phyloP scores from a whole-genome alignment of 2,113 vertebrate species.

The Dicrurus megarhynchus region DNA sequence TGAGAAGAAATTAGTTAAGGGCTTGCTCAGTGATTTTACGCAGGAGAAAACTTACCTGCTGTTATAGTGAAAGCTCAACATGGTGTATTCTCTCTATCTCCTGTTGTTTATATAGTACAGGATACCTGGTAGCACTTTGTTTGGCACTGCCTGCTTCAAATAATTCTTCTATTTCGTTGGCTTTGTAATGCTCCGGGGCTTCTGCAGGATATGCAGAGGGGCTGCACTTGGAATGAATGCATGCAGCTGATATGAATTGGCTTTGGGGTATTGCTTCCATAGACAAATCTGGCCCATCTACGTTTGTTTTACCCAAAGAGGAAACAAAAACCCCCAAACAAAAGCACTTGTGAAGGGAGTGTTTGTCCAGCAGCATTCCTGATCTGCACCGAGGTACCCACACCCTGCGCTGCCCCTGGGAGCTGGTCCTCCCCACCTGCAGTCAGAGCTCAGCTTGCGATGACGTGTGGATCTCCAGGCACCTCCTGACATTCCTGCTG shows the following conservation, averaged over 20 bases:
- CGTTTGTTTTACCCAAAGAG: not conserved
- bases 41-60: not conserved
- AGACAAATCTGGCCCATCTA: not conserved
- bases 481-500: slow-evolving; percentile 24
- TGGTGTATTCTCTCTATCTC: not conserved
- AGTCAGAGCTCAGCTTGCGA: fast-evolving
- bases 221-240: not conserved
- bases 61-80: not conserved
- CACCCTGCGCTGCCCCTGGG: not conserved
- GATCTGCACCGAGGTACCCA: not conserved
- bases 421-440: not conserved
- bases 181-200: not conserved
- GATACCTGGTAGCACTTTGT: not conserved
- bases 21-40: not conserved
- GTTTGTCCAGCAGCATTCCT: slow-evolving; percentile 72
- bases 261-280: not conserved
- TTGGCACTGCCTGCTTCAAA: not conserved
- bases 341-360: slow-evolving; percentile 50
- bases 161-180: not conserved
- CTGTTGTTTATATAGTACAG: not conserved
- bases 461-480: not conserved
- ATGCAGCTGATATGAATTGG: not conserved
- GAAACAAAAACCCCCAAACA: not conserved
- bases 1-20: not conserved
- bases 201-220: not conserved